A percentile compares a stretch with the other conserved stretches of the same genome.
Conservation (phyloP, 2,113 vertebrate species). For the Candoia aspera region DNA sequence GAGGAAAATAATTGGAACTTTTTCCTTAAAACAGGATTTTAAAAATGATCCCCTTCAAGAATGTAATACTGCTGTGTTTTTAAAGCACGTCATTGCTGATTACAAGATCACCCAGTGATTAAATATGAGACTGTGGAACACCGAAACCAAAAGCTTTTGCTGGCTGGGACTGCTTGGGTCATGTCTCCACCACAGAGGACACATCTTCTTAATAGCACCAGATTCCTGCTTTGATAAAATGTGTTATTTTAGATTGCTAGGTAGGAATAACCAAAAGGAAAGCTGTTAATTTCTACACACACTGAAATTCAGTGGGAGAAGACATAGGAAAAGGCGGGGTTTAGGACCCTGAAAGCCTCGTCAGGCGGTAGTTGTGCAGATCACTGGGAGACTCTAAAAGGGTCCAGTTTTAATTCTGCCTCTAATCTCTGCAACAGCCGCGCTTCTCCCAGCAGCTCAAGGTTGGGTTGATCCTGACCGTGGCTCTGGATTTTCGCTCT, state of each 20-base stretch:
- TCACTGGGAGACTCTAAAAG: constrained; percentile 74
- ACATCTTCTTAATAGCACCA: not conserved
- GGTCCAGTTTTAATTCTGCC: constrained; percentile 81
- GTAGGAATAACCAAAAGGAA: not conserved
- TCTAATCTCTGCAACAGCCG: constrained; percentile 74
- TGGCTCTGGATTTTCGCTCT: not conserved
- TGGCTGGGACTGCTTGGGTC: not conserved
- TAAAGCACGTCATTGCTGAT: not conserved
- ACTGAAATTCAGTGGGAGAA: constrained; percentile 36
- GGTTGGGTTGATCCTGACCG: constrained; percentile 43
- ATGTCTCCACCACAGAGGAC: not conserved
- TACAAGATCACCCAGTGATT: not conserved
- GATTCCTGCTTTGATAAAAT: not conserved
- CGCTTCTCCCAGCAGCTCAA: constrained; percentile 47
- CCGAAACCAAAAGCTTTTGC: too few relatives aligned
- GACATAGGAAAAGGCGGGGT: constrained; percentile 55
- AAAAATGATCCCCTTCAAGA: not conserved
- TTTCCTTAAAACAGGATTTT: not conserved
- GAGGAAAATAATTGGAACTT: not conserved
- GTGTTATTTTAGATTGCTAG: not conserved
- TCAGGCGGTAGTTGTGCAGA: constrained; percentile 75
- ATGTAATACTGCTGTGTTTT: not conserved
- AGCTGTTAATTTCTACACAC: constrained; percentile 51
- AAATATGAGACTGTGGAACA: constrained; percentile 1
- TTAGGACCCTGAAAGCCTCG: constrained; percentile 76